These are phyloP conservation scores for Gryon sp. DNA, from an alignment of 1,140 invertebrate genomes.

Conservation along the genomic window DNA sequence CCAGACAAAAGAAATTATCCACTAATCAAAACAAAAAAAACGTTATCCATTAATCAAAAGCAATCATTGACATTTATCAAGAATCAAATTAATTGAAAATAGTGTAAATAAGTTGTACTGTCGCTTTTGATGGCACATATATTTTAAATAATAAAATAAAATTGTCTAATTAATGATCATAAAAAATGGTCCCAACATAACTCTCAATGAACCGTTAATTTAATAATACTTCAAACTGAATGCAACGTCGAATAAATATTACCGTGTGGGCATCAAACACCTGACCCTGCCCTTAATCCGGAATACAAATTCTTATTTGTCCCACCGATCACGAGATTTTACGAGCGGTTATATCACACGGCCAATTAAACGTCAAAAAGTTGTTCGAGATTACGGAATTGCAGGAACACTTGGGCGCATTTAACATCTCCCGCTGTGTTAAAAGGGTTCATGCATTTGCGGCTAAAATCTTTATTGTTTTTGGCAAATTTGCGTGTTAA, in stretches of 20 bases:
- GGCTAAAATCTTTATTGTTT: constrained; percentile 31
- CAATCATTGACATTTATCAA: too few relatives aligned
- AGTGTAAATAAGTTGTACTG: too few relatives aligned
- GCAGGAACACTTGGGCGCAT: constrained; percentile 6
- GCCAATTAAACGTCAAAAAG: constrained; percentile 36
- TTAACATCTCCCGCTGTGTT: constrained; percentile 16
- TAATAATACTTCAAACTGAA: constrained; percentile 1
- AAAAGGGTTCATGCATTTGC: constrained; percentile 24
- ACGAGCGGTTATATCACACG: constrained; percentile 42
- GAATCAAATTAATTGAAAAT: too few relatives aligned
- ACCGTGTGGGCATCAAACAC: not conserved
- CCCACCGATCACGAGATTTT: constrained; percentile 10
- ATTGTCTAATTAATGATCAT: too few relatives aligned
- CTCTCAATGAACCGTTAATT: not conserved
- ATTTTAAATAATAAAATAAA: too few relatives aligned
- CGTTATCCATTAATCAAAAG: too few relatives aligned
- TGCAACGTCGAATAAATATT: too few relatives aligned
- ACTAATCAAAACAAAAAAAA: too few relatives aligned
- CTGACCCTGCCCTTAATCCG: not conserved
- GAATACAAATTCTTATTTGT: constrained; percentile 21
- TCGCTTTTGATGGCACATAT: too few relatives aligned
- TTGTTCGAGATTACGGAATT: constrained; percentile 29
- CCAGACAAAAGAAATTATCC: too few relatives aligned
- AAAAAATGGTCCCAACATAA: too few relatives aligned
- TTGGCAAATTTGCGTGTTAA: constrained; percentile 32